Percentiles rank a stretch among this genome's conserved stretches.
These are phyloP conservation scores for Apodemia hepburni DNA, from an alignment of 2,888 invertebrate species.

Conservation along the genomic window DNA sequence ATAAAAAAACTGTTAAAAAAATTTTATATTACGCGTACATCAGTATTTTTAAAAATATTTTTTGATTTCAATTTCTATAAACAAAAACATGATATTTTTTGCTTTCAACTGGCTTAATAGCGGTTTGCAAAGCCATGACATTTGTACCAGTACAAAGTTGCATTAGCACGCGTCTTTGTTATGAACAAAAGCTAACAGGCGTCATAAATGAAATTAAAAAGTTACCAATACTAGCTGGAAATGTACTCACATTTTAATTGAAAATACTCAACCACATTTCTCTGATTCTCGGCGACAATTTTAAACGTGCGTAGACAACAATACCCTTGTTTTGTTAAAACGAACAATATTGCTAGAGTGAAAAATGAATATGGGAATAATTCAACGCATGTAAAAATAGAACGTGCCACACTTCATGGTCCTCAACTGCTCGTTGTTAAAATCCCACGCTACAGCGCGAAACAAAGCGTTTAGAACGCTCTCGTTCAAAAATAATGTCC, in stretches of 20 bases:
- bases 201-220: too few species aligned
- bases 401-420: conserved; percentile 29
- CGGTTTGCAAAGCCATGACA: too few species aligned
- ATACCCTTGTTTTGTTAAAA: conserved; percentile 32
- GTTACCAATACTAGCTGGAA: background rate
- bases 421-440: conserved; percentile 33
- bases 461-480: conserved; percentile 41
- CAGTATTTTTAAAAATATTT: too few species aligned
- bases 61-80: too few species aligned
- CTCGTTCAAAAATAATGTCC: conserved; percentile 44
- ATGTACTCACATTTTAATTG: background rate
- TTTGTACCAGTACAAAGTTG: too few species aligned
- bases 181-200: too few species aligned
- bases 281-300: conserved; percentile 31
- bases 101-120: too few species aligned
- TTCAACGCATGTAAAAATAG: conserved; percentile 32
- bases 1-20: too few species aligned
- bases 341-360: conserved; percentile 32
- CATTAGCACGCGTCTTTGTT: too few species aligned
- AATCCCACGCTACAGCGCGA: conserved; percentile 33
- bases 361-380: conserved; percentile 34
- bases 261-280: conserved; percentile 16
- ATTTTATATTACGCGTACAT: too few species aligned
- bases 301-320: conserved; percentile 27
- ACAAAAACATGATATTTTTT: too few species aligned